These are phyloP conservation scores for Cancer borealis DNA, from an alignment of 2,888 invertebrate species.

Conservation along the genomic window DNA sequence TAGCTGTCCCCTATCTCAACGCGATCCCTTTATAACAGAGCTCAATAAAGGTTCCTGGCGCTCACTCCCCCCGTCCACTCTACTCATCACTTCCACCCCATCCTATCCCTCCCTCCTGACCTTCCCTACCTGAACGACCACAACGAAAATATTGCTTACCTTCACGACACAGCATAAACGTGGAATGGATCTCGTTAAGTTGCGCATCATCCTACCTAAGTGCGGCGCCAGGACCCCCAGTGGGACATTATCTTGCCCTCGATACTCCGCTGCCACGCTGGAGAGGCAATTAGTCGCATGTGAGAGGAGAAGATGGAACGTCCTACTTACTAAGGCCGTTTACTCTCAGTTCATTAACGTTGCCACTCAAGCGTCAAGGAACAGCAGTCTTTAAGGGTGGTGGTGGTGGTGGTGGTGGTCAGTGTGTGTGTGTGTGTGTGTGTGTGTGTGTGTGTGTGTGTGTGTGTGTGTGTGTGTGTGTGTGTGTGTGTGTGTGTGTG, in stretches of 20 bases:
- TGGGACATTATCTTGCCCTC: background rate
- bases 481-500: constrained; percentile 12
- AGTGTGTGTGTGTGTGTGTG: background rate
- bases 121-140: background rate
- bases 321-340: background rate
- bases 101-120: background rate
- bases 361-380: background rate
- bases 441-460: constrained; percentile 20
- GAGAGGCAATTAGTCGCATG: background rate
- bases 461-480: constrained; percentile 17
- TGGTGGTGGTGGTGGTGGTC: background rate
- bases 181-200: background rate
- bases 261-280: background rate
- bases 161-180: constrained; percentile 12
- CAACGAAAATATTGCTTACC: constrained; percentile 12
- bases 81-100: background rate
- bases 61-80: background rate
- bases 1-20: background rate
- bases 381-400: background rate
- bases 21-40: background rate
- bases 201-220: background rate
- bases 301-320: background rate
- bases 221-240: background rate
- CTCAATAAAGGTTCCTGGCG: background rate
- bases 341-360: background rate